Evolutionary conservation across 1,140 invertebrate genomes (phyloP), one percentile per base, ranked within the genome.

Genomic region (Micrasema minimum): DNA sequence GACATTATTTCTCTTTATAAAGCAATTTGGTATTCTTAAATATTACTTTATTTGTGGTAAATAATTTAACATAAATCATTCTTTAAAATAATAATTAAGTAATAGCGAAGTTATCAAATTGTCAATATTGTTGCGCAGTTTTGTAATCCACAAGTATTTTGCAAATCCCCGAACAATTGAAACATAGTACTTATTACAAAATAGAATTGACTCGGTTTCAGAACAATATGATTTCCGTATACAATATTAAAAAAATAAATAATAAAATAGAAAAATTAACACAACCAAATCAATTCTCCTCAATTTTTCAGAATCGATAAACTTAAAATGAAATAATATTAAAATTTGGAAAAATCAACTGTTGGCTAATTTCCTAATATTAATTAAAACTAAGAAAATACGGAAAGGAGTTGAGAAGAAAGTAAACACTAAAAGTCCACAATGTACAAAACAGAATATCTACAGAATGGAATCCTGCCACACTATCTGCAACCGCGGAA

Each of bases 271-370:
- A 59, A 59, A 59, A 59, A 20, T 59, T 38, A 59, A 38, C 55
- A 59, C 51, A 55, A 55, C 51, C 51, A 55, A 48, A 55, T 41
- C 55, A 59, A 38, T 59, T 59, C 9, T 9, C 55, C 22, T 41
- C n/a, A 59, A 38, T 41, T 18, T 55, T 48, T 38, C 37, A 59
- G n/a, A 35, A 59, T 55, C 51, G 37, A 59, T 59, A 59, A 43
- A 59, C 55, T 59, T 59, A 59, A 59, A 59, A 59, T 41, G 55
- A 59, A 59, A 59, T 59, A 59, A 59, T 59, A 59, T 59, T 59
- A 59, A 22, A 59, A 59, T 59, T 59, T 59, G 37, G 35, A 59
- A 59, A 59, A 59, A 23, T 59, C 37, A 59, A 59, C 55, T 23
- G 37, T 16, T 31, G 12, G 10, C 12, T 26, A 59, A 12, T 38